Evolutionary conservation across 2,113 vertebrate genomes (phyloP), one percentile per base, ranked within the genome.

Genomic region (Hippocampus guttulatus): DNA sequence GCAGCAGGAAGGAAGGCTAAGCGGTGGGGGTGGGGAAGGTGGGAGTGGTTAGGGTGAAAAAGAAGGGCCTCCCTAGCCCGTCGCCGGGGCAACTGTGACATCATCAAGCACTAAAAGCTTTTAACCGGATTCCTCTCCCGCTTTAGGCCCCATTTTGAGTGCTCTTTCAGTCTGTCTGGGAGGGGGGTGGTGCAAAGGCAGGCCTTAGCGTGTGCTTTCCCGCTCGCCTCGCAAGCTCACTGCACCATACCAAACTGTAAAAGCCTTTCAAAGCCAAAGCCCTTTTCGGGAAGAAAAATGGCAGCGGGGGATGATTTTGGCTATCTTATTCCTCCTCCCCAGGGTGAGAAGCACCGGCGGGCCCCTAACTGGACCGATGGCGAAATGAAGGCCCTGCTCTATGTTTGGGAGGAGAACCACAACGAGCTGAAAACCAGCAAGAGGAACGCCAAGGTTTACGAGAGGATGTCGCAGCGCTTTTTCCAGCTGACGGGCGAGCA

Each of bases 61-160:
- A 87, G 73, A 83, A 87, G 87, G 79, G 93, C 93, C 94, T 93
- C 92, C 93, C 92, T 92, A 93, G 3, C 15, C 92, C 85, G 97
- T 98, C 98, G 92, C 95, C 95, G 94, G 89, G 96, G 95, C 92
- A 95, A 98, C 91, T 79, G 93, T 98, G 96, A 98, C 97, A 96
- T 92, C 90, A 96, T 93, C 90, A 94, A 92, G 93, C 91, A 93
- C 95, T 98, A 98, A 98, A 98, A 98, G 96, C 96, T 98, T 98
- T 98, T 98, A 98, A 97, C 96, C 95, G 94, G 96, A 96, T 98
- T 96, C 93, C 93, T 95, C 94, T 93, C 95, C 95, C 93, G 95
- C 95, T 92, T 92, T 94, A 95, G 95, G 95, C 95, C 95, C 95
- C 95, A 96, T 98, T 96, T 98, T 95, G 94, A 95, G 95, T 92